Conservation (phyloP, 2,888 invertebrate genomes). For the Amiota communis region DNA sequence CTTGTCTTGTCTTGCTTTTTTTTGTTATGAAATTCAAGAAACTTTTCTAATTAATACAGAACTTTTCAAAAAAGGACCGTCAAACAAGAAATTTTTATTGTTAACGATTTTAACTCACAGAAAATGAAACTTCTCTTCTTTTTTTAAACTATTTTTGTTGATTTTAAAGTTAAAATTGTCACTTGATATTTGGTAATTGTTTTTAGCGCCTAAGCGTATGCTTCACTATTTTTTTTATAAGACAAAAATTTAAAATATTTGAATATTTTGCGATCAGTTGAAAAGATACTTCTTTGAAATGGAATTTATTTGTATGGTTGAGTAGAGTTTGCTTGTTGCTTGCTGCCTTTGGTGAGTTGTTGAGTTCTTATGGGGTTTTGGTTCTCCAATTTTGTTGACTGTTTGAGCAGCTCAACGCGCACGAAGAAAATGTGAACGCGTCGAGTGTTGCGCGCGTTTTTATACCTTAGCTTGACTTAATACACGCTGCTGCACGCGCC, state of each 20-base stretch:
- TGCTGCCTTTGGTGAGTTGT: slow-evolving; percentile 17
- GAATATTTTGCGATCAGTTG: background rate
- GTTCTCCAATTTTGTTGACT: slow-evolving; percentile 30
- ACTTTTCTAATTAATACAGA: slow-evolving; percentile 20
- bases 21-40: slow-evolving; percentile 4
- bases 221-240: background rate
- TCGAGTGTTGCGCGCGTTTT: slow-evolving; percentile 51
- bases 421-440: slow-evolving; percentile 56
- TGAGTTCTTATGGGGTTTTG: slow-evolving; percentile 18
- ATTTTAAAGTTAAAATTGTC: background rate
- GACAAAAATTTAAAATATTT: background rate
- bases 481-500: slow-evolving; percentile 1
- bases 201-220: slow-evolving; percentile 9
- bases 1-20: background rate
- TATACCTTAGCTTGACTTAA: slow-evolving; percentile 45
- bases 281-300: background rate
- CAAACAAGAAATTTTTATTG: background rate
- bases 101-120: too few species aligned
- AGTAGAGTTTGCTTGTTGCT: background rate
- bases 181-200: background rate
- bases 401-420: slow-evolving; percentile 56
- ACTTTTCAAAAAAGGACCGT: background rate
- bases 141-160: background rate
- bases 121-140: background rate
- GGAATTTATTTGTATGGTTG: slow-evolving; percentile 25